phyloP scores from a whole-genome alignment of 2,113 vertebrate genomes.

The Pipa parva region DNA sequence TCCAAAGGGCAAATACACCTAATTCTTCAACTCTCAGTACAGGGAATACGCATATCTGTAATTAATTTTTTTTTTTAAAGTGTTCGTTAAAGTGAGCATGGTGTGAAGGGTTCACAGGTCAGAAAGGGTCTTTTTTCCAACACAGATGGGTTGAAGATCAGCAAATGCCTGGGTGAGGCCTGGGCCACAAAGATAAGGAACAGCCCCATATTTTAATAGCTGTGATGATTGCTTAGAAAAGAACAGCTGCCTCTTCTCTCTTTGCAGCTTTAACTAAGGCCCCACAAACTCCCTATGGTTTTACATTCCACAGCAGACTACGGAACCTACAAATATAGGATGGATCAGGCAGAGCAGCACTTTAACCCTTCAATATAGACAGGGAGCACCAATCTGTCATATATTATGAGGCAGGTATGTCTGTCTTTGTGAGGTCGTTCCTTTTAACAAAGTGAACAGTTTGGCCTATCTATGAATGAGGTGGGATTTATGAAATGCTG shows the following conservation, averaged over 20 bases:
- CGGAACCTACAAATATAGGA: slow-evolving; percentile 59
- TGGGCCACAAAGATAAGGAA: slow-evolving; percentile 37
- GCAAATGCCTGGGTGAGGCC: slow-evolving; percentile 6
- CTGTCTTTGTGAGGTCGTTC: no score
- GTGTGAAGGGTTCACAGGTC: slow-evolving; percentile 8
- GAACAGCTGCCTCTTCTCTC: slow-evolving; percentile 57
- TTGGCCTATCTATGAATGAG: no score
- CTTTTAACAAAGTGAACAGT: no score
- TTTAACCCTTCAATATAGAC: slow-evolving; percentile 9
- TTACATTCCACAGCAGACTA: slow-evolving; percentile 54
- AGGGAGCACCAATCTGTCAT: not conserved
- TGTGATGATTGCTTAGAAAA: slow-evolving; percentile 55
- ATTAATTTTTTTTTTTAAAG: slow-evolving; percentile 10
- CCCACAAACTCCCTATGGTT: slow-evolving; percentile 54
- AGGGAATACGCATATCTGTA: not conserved
- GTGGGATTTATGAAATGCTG: no score
- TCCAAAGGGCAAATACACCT: no score
- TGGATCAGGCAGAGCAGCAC: slow-evolving; percentile 31
- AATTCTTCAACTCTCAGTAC: no score
- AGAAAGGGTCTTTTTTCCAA: not conserved
- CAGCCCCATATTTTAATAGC: slow-evolving; percentile 46
- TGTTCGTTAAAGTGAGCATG: not conserved
- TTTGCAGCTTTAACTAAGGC: slow-evolving; percentile 57
- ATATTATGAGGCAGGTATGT: not conserved
- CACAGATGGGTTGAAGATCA: slow-evolving; percentile 9